Evolutionary conservation across 2,797 vertebrate species (phyloP), one percentile per base, ranked within the genome.

Genomic region (Siniperca obscura): DNA sequence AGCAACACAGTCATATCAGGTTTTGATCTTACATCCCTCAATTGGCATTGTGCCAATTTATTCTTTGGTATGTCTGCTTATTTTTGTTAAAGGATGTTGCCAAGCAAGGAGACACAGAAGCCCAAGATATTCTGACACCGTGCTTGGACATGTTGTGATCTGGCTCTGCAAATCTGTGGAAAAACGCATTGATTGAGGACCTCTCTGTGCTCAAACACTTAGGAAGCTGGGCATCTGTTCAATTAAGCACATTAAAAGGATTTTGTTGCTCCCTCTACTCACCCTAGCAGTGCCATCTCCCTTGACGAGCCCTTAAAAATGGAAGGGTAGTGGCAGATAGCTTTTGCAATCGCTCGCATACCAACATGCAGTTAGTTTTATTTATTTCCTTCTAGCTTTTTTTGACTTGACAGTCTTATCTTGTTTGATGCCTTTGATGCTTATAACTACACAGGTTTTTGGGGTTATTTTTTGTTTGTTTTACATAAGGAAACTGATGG

Each of bases 201-300:
- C 5, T 38, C 72, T 57, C 60, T 83, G 25, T 44, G 56, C 66
- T 76, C 80, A 82, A 61, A 82, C 72, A 70, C 79, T 48, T n/a
- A 79, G 57, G 44, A 27, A 46, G 44, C 44, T 9, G 34, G 83
- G 69, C 78, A 74, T 87, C 78, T 90, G 81, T 86, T 86, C 74
- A 81, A 76, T 84, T 80, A 86, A 80, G 55, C 72, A 80, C 70
- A 85, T 81, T 82, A 56, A 83, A 88, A 84, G 72, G 30, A 80
- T 81, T 86, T 73, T 75, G 52, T 71, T 74, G 74, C 77, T 75
- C 74, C 40, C 73, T 82, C 60, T 21, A 21, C 48, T 84, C 66
- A 25, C 17, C 72, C 66, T 50, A 14, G 48, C 64, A 59, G 55
- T 72, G 60, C 53, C 42, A 5, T 75, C 59, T 87, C 78, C 69